Percentiles rank a stretch among this genome's conserved stretches.
These are phyloP conservation scores for Psococerastis gibbosa DNA, from an alignment of 2,888 invertebrate species.

Conservation along the genomic window DNA sequence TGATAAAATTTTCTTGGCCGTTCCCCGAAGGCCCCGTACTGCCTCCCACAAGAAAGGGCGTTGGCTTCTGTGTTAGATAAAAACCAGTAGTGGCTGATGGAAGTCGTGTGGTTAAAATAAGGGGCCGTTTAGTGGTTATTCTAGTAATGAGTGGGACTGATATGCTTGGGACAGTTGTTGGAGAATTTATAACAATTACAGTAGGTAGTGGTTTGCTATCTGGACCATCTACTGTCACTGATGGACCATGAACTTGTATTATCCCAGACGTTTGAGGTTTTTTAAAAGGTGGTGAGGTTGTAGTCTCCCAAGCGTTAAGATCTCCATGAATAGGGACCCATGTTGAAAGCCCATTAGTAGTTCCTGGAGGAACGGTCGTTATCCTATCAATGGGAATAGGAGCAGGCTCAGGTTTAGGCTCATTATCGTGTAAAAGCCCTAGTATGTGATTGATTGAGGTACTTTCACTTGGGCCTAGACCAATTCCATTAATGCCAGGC, in stretches of 20 bases:
- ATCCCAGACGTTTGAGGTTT: not conserved
- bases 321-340: constrained; percentile 22
- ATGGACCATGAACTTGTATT: constrained; percentile 6
- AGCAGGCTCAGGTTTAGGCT: constrained; percentile 15
- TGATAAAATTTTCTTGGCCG: constrained; percentile 44
- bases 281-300: not conserved
- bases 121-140: constrained; percentile 23
- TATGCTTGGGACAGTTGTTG: constrained; percentile 9
- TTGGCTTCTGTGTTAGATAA: constrained; percentile 7
- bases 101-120: constrained; percentile 22
- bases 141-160: constrained; percentile 15
- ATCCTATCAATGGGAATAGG: constrained; percentile 13
- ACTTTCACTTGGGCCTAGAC: not conserved
- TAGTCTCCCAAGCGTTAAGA: not conserved
- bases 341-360: constrained; percentile 23
- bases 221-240: not conserved
- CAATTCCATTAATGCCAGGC: not conserved
- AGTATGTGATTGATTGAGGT: constrained; percentile 28
- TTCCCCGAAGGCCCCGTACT: constrained; percentile 22
- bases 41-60: constrained; percentile 1
- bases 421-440: constrained; percentile 26
- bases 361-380: constrained; percentile 17
- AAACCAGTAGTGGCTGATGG: not conserved
- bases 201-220: constrained; percentile 28
- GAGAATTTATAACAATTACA: constrained; percentile 31